A percentile compares a stretch with the other conserved stretches of the same genome.
These are phyloP conservation scores for Rissa tridactyla DNA, from an alignment of 2,113 vertebrate genomes.

Conservation along the genomic window DNA sequence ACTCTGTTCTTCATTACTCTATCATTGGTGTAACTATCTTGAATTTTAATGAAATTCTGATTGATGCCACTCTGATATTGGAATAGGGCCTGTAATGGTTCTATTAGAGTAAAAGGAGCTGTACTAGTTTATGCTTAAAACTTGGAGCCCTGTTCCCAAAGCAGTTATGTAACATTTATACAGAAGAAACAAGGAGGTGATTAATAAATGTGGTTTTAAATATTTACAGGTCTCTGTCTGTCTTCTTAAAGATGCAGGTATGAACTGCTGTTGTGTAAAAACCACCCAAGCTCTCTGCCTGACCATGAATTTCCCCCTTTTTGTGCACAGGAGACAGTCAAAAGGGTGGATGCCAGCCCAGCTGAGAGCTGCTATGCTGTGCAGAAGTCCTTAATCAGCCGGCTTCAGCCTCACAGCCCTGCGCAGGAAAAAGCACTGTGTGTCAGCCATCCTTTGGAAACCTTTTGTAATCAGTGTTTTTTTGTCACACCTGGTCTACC, in stretches of 20 bases:
- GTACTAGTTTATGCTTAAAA: not conserved
- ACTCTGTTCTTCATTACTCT: not conserved
- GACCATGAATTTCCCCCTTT: not conserved
- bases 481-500: not conserved
- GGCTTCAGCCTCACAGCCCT: not conserved
- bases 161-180: not conserved
- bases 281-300: not conserved
- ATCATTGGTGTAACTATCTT: not conserved
- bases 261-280: not conserved
- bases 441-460: not conserved
- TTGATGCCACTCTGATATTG: not conserved
- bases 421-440: not conserved
- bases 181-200: not conserved
- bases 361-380: not conserved
- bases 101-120: not conserved
- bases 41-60: not conserved
- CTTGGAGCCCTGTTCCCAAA: not conserved
- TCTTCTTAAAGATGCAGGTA: not conserved
- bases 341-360: not conserved
- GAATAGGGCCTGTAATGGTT: not conserved
- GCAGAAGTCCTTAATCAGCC: not conserved
- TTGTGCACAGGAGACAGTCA: not conserved
- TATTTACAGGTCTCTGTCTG: not conserved
- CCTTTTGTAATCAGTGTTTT: not conserved
- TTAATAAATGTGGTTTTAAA: not conserved